Evolutionary conservation across 35 echinoderm and acorn worm species (phyloP).

Genomic region (Ptychodera flava): DNA sequence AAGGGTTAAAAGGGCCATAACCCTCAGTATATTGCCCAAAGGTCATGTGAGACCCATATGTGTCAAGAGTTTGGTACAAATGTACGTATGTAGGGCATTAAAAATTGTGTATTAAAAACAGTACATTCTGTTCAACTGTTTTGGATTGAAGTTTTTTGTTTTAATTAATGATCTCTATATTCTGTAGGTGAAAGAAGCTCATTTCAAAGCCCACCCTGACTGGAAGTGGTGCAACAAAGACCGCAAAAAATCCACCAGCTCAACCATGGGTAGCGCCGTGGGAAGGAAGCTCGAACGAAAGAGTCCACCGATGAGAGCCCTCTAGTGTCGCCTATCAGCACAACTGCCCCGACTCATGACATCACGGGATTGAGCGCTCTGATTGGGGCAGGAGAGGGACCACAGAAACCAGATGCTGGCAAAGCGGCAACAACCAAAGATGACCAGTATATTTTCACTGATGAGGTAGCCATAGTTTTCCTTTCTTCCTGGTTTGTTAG

Average conservation of each 20-base stretch:
- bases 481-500: too few relatives aligned
- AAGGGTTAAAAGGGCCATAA: too few relatives aligned
- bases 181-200: conserved; percentile 95
- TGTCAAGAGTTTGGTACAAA: too few relatives aligned
- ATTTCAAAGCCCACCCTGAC: conserved; percentile 96
- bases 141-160: too few relatives aligned
- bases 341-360: not conserved
- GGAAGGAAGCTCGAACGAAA: not conserved
- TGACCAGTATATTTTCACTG: not conserved
- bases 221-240: conserved; percentile 99
- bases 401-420: not conserved
- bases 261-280: conserved; percentile 19
- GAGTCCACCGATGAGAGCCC: not conserved
- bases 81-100: too few relatives aligned
- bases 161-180: too few relatives aligned
- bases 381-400: not conserved
- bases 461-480: not conserved
- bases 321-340: not conserved
- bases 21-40: too few relatives aligned
- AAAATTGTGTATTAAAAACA: too few relatives aligned
- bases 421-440: not conserved
- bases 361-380: not conserved
- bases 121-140: too few relatives aligned
- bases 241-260: conserved; percentile 73
- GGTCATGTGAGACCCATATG: too few relatives aligned